A percentile compares a stretch with the other conserved stretches of the same genome.
Evolutionary conservation across 2,888 invertebrate genomes (phyloP).

Genomic region (Hylaea fasciaria): DNA sequence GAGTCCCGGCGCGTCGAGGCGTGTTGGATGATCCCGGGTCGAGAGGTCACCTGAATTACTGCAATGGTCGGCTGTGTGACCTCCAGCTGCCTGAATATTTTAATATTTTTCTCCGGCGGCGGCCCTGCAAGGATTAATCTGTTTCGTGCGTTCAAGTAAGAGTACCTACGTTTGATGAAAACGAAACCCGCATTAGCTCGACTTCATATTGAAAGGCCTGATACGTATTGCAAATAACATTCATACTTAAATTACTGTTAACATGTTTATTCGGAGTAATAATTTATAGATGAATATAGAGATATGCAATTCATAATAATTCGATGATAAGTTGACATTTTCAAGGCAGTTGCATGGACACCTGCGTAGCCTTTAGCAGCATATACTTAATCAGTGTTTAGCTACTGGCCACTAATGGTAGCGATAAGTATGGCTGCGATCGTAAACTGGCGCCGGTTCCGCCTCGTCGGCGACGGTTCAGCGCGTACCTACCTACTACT

Average conservation of each 20-base stretch:
- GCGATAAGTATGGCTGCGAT: not conserved
- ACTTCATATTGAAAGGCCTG: too few species aligned
- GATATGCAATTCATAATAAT: not conserved
- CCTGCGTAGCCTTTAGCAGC: not conserved
- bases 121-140: not conserved
- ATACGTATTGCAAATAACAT: too few species aligned
- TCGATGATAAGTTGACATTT: not conserved
- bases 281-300: too few species aligned
- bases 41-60: slow-evolving; percentile 8
- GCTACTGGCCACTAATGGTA: too few species aligned
- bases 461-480: too few species aligned
- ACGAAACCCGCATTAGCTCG: too few species aligned
- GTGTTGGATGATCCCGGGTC: slow-evolving; percentile 3
- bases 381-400: not conserved
- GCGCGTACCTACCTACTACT: too few species aligned
- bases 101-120: slow-evolving; percentile 4
- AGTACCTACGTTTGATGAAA: not conserved
- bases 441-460: not conserved
- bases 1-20: not conserved
- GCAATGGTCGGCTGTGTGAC: not conserved
- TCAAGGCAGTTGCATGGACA: not conserved
- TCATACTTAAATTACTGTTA: not conserved
- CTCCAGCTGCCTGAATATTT: slow-evolving; percentile 3
- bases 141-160: not conserved
- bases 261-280: not conserved